Evolutionary conservation across 2,888 invertebrate species (phyloP), one percentile per base, ranked within the genome.

Genomic region (Euclidia mi): DNA sequence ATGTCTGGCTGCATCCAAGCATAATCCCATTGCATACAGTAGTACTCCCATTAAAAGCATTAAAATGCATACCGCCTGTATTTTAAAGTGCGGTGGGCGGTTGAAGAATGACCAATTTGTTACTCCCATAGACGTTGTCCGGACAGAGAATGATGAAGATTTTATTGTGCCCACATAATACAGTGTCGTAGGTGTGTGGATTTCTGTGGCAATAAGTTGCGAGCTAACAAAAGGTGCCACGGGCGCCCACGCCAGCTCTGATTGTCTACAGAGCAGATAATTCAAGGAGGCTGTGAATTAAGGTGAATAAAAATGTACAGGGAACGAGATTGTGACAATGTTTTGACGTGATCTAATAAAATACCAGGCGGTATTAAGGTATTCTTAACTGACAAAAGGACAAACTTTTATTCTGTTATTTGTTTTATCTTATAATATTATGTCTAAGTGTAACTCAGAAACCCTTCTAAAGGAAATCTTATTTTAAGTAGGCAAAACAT

Each of bases 61-160:
- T 75, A 73, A 75, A 74, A 76, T 74, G 72, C 70, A 72, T 59
- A 57, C 67, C 46, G 42, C 69, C 65, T 66, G 74, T 78, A 77
- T 81, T 74, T 32, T 77, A 70, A 79, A 73, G 66, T 66, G 42
- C 70, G 48, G 90, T 90, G 85, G 90, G 89, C 83, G 88, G 85
- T 81, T 76, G 87, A 89, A 87, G 87, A 87, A 89, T 87, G 82
- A 86, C 87, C 89, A 91, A 90, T 91, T 91, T 89, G 90, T 91
- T 85, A 87, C 87, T 89, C 81, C 85, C 81, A 78, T 70, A 51
- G 57, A 46, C 53, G 29, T 75, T 79, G 75, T 81, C 76, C 71
- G 80, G 81, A 82, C 81, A 79, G 70, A 78, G 78, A 85, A 88
- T 86, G 88, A 89, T 90, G 88, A 86, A 86, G 89, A 88, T 89